Evolutionary conservation across 2,113 vertebrate genomes (phyloP), one percentile per base, ranked within the genome.

Genomic region (Colaptes auratus): DNA sequence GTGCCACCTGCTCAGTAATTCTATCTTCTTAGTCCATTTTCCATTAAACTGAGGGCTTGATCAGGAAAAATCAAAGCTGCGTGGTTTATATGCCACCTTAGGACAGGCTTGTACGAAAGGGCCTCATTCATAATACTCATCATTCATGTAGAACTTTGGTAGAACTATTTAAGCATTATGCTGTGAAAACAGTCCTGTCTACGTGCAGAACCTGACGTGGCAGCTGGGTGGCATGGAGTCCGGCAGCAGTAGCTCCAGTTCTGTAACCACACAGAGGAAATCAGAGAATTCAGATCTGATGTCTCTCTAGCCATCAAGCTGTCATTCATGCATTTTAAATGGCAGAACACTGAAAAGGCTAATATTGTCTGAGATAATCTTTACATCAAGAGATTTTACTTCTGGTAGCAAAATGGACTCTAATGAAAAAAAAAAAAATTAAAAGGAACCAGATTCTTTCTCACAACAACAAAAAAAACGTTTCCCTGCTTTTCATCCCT

Each of bases 121-220:
- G 10, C 27, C 50, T 82, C 27, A 14, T 76, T 87, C 18, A 20
- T 82, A 66, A 59, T 74, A 59, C 50, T 82, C 44, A 33, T 70
- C 23, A 28, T 61, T 64, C 27, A 15, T 13, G 46, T 13, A 84
- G 88, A 55, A 33, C 23, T 64, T 69, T 15, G 61, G 28, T 59
- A 21, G 86, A 69, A 18, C 31, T 18, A 7, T 83, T 42, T 48
- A 39, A 90, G 50, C 0, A 24, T 0, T 72, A 42, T 35, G 59
- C 84, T 69, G 77, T 66, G 55, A 82, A 67, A 87, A 1, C 66
- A 82, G 61, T 35, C 23, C n/a, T 81, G 92, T 27, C 39, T 92
- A 86, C 74, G 71, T 96, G 96, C 93, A 76, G 83, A 94, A 88
- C 81, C 91, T 92, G 89, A 65, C 1, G 31, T 63, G 84, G 81